Percentiles rank a stretch among this genome's conserved stretches.
Conservation (phyloP, 2,797 vertebrate species). For the Enteromius afrohamiltoni region DNA sequence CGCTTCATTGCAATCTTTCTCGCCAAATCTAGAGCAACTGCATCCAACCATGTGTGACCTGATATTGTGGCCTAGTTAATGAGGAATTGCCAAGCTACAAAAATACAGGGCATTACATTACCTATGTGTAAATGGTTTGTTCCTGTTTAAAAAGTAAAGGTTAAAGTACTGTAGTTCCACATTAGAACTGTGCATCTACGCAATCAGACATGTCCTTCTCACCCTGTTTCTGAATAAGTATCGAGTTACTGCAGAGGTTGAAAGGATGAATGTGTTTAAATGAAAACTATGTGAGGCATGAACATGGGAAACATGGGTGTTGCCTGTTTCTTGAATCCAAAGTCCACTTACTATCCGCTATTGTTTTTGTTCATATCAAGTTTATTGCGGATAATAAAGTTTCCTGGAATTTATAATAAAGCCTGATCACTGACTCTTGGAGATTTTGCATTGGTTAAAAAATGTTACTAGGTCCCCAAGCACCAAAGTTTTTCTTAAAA, state of each 20-base stretch:
- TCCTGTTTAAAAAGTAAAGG: not conserved
- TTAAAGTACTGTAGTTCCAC: not conserved
- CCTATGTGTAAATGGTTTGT: no score
- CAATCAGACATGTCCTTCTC: conserved; percentile 29
- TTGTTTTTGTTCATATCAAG: conserved; percentile 20
- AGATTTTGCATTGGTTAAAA: not conserved
- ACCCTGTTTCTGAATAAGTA: conserved; percentile 37
- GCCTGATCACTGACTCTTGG: not conserved
- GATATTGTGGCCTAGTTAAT: conserved; percentile 6
- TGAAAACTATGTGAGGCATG: not conserved
- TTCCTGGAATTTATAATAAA: not conserved
- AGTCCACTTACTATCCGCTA: conserved; percentile 38
- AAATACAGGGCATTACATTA: not conserved
- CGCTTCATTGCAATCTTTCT: not conserved
- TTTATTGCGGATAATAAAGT: conserved; percentile 18
- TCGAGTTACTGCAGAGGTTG: conserved; percentile 49
- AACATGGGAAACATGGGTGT: conserved; percentile 25
- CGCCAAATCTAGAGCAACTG: conserved; percentile 1
- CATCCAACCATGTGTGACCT: not conserved
- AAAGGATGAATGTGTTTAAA: not conserved
- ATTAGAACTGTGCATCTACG: not conserved
- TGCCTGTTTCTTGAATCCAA: conserved; percentile 26
- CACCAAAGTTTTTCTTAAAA: not conserved
- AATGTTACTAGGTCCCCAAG: conserved; percentile 2
- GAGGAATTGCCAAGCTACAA: not conserved